A percentile compares a stretch with the other conserved stretches of the same genome.
Evolutionary conservation across 2,113 vertebrate species (phyloP).

Genomic region (Strigops habroptila): DNA sequence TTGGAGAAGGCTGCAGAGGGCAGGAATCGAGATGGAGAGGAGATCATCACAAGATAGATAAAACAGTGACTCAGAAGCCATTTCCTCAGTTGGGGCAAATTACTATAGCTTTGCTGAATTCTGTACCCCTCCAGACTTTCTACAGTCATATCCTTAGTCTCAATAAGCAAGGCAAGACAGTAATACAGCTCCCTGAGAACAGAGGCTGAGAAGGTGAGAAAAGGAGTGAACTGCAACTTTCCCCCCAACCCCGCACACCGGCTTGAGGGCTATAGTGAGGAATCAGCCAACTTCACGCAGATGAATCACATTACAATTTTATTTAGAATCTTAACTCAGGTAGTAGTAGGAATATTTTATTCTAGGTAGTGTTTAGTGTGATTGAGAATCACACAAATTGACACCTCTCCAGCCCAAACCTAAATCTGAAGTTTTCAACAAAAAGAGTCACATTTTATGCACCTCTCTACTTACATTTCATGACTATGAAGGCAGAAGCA

Average conservation of each 20-base stretch:
- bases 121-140: neutral
- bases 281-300: neutral
- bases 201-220: neutral
- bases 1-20: neutral
- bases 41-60: neutral
- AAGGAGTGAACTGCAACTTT: neutral
- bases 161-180: neutral
- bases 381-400: neutral
- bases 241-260: fast-evolving
- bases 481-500: neutral
- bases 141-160: neutral
- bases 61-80: neutral
- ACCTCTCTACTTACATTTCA: neutral
- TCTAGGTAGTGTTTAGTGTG: neutral
- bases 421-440: neutral
- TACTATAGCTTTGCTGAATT: neutral
- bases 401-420: neutral
- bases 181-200: neutral
- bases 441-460: neutral
- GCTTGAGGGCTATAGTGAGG: neutral
- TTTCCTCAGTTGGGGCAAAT: neutral
- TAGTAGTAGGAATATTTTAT: neutral
- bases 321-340: neutral
- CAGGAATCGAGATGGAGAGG: neutral
- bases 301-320: neutral